These are phyloP conservation scores for Narcine bancroftii DNA, from an alignment of 2,113 vertebrate genomes.

Conservation along the genomic window DNA sequence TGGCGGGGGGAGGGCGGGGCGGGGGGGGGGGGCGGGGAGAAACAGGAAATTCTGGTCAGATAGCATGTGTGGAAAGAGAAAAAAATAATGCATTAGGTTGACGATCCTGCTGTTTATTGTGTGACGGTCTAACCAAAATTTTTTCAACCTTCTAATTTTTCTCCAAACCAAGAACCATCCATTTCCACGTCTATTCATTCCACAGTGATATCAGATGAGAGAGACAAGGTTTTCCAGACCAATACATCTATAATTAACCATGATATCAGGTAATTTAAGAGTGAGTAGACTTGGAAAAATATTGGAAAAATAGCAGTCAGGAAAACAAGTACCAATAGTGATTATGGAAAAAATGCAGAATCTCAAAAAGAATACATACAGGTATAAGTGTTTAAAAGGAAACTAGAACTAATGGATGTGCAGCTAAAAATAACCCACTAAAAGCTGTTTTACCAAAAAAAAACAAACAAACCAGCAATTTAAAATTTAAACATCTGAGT, in stretches of 20 bases:
- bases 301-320: not conserved
- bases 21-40: too few species aligned
- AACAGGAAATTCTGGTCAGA: too few species aligned
- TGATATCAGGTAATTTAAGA: not conserved
- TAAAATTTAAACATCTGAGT: not conserved
- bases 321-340: not conserved
- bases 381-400: not conserved
- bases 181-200: not conserved
- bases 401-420: not conserved
- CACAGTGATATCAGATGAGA: not conserved
- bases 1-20: too few species aligned
- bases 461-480: not conserved
- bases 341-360: not conserved
- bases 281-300: not conserved
- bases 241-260: not conserved
- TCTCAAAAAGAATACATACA: not conserved
- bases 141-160: not conserved
- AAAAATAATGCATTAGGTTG: too few species aligned
- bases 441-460: not conserved
- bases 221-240: not conserved
- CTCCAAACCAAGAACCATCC: not conserved
- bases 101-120: too few species aligned
- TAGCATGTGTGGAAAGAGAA: too few species aligned
- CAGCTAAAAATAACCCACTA: not conserved
- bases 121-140: too few species aligned